A percentile compares a stretch with the other conserved stretches of the same genome.
These are phyloP conservation scores for Calliphora vomitoria DNA, from an alignment of 2,888 invertebrate genomes.

Conservation along the genomic window DNA sequence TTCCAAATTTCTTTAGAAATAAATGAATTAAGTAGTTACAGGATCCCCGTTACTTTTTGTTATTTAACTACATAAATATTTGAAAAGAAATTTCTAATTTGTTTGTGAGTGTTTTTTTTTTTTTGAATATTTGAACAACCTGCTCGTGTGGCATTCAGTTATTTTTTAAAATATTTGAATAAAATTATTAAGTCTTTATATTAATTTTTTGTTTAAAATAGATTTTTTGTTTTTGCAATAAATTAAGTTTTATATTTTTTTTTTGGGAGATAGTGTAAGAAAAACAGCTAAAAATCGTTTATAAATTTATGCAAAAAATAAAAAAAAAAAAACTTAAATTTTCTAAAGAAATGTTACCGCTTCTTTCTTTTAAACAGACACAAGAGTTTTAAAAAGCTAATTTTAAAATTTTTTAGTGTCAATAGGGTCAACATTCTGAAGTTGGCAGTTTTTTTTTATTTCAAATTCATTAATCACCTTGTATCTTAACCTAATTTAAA, in stretches of 20 bases:
- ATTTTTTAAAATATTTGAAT: neutral
- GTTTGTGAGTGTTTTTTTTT: too few relatives aligned
- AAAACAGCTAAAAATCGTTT: neutral
- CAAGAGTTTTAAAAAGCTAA: neutral
- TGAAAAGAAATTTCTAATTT: too few relatives aligned
- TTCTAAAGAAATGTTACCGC: slow-evolving; percentile 29
- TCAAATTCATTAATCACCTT: slow-evolving; percentile 61
- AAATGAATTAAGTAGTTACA: too few relatives aligned
- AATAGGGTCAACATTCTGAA: slow-evolving; percentile 63
- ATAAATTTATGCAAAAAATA: neutral
- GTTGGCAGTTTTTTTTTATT: slow-evolving; percentile 16
- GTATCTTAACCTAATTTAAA: slow-evolving; percentile 65
- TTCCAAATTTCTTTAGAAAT: too few relatives aligned
- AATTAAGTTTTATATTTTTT: neutral
- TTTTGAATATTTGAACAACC: too few relatives aligned
- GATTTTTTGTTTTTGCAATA: neutral
- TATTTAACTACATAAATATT: too few relatives aligned
- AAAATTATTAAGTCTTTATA: neutral
- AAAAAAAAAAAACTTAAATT: neutral
- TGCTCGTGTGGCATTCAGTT: neutral
- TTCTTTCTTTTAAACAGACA: neutral
- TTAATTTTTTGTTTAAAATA: neutral
- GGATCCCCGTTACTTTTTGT: too few relatives aligned
- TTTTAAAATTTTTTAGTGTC: slow-evolving; percentile 20
- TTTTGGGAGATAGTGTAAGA: neutral